Evolutionary conservation across 2,113 vertebrate genomes (phyloP), one percentile per base, ranked within the genome.

Genomic region (Chroicocephalus ridibundus): DNA sequence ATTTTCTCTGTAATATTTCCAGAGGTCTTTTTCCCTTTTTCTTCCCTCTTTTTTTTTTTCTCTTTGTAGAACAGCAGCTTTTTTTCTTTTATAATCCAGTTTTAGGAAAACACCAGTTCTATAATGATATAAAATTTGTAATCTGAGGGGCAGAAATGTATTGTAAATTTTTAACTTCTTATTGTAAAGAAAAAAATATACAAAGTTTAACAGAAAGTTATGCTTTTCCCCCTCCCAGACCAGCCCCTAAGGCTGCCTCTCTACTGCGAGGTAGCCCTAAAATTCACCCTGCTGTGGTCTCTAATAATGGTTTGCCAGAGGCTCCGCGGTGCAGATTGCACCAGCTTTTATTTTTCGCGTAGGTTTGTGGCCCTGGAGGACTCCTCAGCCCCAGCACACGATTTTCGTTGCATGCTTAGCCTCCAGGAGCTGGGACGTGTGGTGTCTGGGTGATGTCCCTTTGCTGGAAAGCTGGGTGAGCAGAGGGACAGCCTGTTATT

Each of bases 161-260:
- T 95, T 97, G 89, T 88, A 91, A 97, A 96, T 93, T 95, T 84
- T 97, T 94, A 93, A 97, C 93, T 96, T 97, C 95, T 91, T 97
- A 97, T 97, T 98, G 96, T 98, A 98, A 97, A 98, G 74, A 89
- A 93, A 95, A 92, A 90, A 96, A 94, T 91, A 95, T 82, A 97
- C 71, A 93, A 94, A 97, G 87, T 97, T 97, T 96, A 97, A 97
- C 91, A 93, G 88, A 95, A 97, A 82, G 38, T 93, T 97, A 93
- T 66, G 62, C 85, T 82, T 97, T 68, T 96, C 83, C 94, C 58
- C 86, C 60, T 94, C 93, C 93, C 40, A 91, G 65, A 69, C 65
- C 91, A 90, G 25, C 84, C 75, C 82, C 58, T 34, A 54, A 82
- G 82, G 81, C 92, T 88, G 80, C 94, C 62, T 18, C 12, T 15